A percentile compares a stretch with the other conserved stretches of the same genome.
These are phyloP conservation scores for Spea hammondii DNA, from an alignment of 2,797 vertebrate species.

Conservation along the genomic window DNA sequence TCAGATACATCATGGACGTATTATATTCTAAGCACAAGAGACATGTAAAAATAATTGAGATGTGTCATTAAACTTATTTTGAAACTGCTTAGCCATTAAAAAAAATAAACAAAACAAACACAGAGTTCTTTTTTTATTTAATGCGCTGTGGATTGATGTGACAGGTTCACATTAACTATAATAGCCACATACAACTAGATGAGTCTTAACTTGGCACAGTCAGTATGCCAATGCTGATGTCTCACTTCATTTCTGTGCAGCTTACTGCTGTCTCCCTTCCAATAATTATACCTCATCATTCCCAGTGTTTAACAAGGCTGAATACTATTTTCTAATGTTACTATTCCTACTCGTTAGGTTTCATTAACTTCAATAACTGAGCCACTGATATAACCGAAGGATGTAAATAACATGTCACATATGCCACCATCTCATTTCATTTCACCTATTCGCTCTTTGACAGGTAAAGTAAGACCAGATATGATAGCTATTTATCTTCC, in stretches of 20 bases:
- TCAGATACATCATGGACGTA: too few relatives aligned
- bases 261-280: neutral
- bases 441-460: slow-evolving; percentile 15
- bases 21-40: too few relatives aligned
- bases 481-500: neutral
- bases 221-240: neutral
- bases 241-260: neutral
- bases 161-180: too few relatives aligned
- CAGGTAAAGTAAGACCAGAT: slow-evolving; percentile 28
- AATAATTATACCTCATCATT: slow-evolving; percentile 2
- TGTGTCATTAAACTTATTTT: too few relatives aligned
- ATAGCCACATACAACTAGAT: too few relatives aligned
- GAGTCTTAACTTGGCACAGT: neutral
- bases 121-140: too few relatives aligned
- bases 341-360: neutral
- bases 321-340: neutral
- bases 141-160: too few relatives aligned
- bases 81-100: too few relatives aligned
- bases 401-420: neutral
- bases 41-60: too few relatives aligned
- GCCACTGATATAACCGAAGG: neutral
- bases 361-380: neutral
- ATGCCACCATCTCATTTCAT: neutral
- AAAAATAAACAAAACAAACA: too few relatives aligned
- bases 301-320: neutral